Evolutionary conservation across 2,113 vertebrate species (phyloP), one percentile per base, ranked within the genome.

Genomic region (Chloebia gouldiae): DNA sequence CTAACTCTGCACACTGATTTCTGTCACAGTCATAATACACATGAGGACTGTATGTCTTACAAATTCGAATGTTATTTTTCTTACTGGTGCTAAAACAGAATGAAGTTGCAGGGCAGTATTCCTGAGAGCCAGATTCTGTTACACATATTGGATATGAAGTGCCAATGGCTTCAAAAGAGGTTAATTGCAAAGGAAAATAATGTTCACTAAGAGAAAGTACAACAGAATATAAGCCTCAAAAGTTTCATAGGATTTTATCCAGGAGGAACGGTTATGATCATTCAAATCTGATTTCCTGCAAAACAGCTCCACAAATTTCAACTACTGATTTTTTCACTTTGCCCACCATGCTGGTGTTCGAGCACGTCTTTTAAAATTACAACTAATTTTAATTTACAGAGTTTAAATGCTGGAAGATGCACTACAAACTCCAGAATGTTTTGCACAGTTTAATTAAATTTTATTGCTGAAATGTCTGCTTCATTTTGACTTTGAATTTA

Each of bases 401-500:
- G 7, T 49, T 87, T 37, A 81, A 88, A 54, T 68, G 16, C 42
- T 51, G 54, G 39, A 70, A 92, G 78, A 56, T 31, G 18, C 35
- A 20, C 13, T 50, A 90, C 54, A 93, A 82, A 7, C 2, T 44
- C 45, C 49, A 80, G 53, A 8, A 88, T 73, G 64, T 73, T 73
- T 90, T 83, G 20, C 27, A 73, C 19, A 66, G 12, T 77, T 90
- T 83, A 94, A 88, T 86, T 90, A 88, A 23, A 50, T 92, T 86
- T 83, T 73, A 88, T 64, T 81, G 42, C 30, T 88, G 56, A 75
- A 81, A 79, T 82, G 25, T 90, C 47, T 81, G n/a, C 68, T 45
- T 91, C 33, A 54, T 95, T 96, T 78, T 4, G 2, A 90, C 50
- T 88, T 78, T 69, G 75, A 80, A 94, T 90, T 95, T 87, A 85